Evolutionary conservation across 1,140 invertebrate genomes (phyloP), one percentile per base, ranked within the genome.

Genomic region (Goniozus legneri): DNA sequence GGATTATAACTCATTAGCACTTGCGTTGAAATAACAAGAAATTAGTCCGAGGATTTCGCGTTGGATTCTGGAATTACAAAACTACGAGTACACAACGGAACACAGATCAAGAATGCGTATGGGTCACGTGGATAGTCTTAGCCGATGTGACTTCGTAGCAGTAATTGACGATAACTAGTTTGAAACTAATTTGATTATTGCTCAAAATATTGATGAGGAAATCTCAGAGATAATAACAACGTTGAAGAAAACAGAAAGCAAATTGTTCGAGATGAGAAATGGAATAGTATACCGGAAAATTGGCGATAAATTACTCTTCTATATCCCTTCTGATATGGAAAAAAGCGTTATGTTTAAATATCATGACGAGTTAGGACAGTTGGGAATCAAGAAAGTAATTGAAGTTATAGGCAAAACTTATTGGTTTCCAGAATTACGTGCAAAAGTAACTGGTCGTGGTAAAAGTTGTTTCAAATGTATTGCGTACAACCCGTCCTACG

Each of bases 361-460:
- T 37, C 60, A 62, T 39, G 57, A 62, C 18, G 47, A 58, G 2
- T 38, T 61, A 12, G 62, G 59, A 24, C 64, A 66, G 34, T 33
- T 56, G 31, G 53, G 64, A 7, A 14, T 18, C 21, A 53, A 60
- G 8, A 66, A 66, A 41, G 46, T 47, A 6, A 14, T 55, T 3
- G 50, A 52, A 19, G 47, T 40, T 32, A 19, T 58, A 16, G 16
- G 24, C 35, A 22, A 32, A 35, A 33, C 15, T 21, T 53, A 59
- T 47, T 57, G 52, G 55, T 58, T 54, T 19, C 57, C 50, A 27
- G 16, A 62, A 18, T 30, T 62, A 21, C 39, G 39, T 22, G 15
- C 35, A 15, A 57, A 56, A 40, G 35, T 49, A 20, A 35, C 42
- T 2, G 16, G 32, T 14, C 33, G 52, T 40, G 46, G 54, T 30